A percentile compares a stretch with the other conserved stretches of the same genome.
Conservation (phyloP, 2,113 vertebrate species). For the Halcyon senegalensis region DNA sequence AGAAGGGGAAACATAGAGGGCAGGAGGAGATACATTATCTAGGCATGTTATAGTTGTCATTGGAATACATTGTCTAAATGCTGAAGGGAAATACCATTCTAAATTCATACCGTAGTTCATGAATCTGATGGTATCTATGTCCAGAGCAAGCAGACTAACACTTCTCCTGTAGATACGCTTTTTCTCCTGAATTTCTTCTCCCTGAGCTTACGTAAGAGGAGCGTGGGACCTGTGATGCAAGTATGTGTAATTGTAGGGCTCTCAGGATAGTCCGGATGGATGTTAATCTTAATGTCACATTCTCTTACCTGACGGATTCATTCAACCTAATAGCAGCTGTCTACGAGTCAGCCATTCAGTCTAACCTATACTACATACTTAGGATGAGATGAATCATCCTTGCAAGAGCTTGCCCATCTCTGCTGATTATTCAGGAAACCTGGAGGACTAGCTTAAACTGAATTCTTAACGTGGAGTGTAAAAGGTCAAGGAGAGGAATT, state of each 20-base stretch:
- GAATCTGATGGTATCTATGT: neutral
- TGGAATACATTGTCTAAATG: neutral
- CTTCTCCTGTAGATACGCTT: neutral
- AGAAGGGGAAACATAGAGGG: neutral
- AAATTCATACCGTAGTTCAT: neutral
- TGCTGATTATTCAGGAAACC: neutral
- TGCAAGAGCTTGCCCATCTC: neutral
- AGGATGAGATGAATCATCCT: neutral
- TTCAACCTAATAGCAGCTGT: conserved; percentile 36
- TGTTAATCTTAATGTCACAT: conserved; percentile 14
- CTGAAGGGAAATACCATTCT: neutral
- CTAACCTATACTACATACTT: neutral
- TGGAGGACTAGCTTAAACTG: neutral
- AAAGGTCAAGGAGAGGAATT: conserved; percentile 40
- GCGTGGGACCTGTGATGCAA: neutral
- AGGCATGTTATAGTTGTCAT: neutral
- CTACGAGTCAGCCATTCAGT: neutral
- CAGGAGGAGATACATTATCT: neutral
- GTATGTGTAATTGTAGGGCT: neutral
- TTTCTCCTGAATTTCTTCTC: neutral
- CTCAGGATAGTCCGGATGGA: neutral
- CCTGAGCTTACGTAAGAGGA: neutral
- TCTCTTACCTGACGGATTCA: neutral
- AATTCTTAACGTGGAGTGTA: neutral
- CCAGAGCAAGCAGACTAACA: neutral